Percentiles rank a stretch among this genome's conserved stretches.
Evolutionary conservation across 2,888 invertebrate genomes (phyloP).

Genomic region (Emmelina monodactyla): DNA sequence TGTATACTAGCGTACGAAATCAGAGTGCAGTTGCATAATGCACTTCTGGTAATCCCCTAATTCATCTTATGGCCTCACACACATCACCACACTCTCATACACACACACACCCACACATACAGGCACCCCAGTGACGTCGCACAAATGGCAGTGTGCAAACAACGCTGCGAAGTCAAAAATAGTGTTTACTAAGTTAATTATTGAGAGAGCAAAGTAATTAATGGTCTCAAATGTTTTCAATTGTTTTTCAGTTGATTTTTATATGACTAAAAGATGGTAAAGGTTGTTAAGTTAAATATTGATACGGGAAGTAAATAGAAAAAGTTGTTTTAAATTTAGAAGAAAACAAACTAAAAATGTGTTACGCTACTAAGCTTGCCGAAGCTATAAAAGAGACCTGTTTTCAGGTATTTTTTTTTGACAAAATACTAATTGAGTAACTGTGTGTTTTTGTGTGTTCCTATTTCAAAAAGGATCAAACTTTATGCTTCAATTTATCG

Average conservation of each 20-base stretch:
- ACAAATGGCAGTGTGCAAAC: constrained; percentile 34
- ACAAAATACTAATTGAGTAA: no score
- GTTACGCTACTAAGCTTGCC: background rate
- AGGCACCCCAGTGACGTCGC: constrained; percentile 37
- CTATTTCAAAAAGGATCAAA: no score
- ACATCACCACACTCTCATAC: no score
- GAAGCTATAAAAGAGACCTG: background rate
- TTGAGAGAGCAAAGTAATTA: no score
- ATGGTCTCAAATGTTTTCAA: background rate
- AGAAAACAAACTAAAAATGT: background rate
- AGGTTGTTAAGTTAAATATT: background rate
- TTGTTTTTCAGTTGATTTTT: no score
- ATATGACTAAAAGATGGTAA: no score
- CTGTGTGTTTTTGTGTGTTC: no score
- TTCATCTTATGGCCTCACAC: constrained; percentile 55
- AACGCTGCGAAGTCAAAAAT: constrained; percentile 58
- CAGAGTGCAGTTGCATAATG: constrained; percentile 64
- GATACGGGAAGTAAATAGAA: background rate
- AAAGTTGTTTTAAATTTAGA: background rate
- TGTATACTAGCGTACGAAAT: constrained; percentile 43
- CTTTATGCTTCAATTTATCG: no score
- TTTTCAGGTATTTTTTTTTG: constrained; percentile 17
- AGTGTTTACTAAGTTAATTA: no score
- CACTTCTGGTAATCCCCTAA: constrained; percentile 59
- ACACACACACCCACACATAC: constrained; percentile 30